Percentiles rank a stretch among this genome's conserved stretches.
Conservation (phyloP, 2,888 invertebrate species). For the Drosophila tripunctata region DNA sequence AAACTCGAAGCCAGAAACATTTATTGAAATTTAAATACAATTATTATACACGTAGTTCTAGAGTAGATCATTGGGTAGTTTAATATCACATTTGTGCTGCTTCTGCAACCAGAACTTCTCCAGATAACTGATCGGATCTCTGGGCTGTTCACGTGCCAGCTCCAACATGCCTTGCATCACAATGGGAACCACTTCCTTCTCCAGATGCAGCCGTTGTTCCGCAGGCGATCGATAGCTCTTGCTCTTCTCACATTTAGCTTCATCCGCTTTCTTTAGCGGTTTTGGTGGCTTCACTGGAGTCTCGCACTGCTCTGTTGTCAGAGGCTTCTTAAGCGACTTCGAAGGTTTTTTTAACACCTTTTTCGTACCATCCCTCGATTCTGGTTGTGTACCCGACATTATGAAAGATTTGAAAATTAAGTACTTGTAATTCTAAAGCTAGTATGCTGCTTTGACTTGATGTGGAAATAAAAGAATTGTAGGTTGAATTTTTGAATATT, state of each 20-base stretch:
- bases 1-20: conserved; percentile 26
- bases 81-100: conserved; percentile 56
- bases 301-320: conserved; percentile 9
- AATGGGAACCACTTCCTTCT: conserved; percentile 57
- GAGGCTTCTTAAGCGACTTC: not conserved
- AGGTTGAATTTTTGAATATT: no score
- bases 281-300: conserved; percentile 26
- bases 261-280: not conserved
- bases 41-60: conserved; percentile 1
- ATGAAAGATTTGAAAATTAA: not conserved
- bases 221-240: conserved; percentile 5
- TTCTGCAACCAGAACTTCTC: conserved; percentile 59
- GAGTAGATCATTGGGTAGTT: conserved; percentile 51
- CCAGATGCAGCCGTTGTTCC: conserved; percentile 42
- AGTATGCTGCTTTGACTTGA: not conserved
- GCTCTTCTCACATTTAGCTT: not conserved
- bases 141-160: conserved; percentile 57
- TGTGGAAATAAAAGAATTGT: no score
- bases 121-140: conserved; percentile 57
- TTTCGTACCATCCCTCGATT: not conserved
- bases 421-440: not conserved
- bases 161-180: conserved; percentile 66
- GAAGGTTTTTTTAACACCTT: not conserved
- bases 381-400: conserved; percentile 31
- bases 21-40: conserved; percentile 60